Evolutionary conservation across 1,140 invertebrate species (phyloP), one percentile per base, ranked within the genome.

Genomic region (Drosophila varians): DNA sequence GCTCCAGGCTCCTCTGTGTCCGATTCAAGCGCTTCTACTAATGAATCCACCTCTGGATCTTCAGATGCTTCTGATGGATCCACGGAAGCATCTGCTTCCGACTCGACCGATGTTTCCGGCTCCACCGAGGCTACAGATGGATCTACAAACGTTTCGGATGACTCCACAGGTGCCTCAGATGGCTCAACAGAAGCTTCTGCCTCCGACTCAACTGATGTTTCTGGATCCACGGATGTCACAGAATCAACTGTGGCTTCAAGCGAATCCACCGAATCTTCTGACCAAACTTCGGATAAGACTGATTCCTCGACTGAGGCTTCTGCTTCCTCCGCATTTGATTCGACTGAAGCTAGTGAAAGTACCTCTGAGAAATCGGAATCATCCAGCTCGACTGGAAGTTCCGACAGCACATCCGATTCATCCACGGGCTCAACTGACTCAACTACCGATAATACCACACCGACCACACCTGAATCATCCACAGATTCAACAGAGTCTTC

Each of bases 391-490:
- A 82, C 72, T 1, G 57, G 62, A 4, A 53, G 46, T 36, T 53
- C 69, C 19, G 62, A 46, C 1, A 25, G 42, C 1, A 31, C 43
- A 21, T 65, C 74, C 0, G 42, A 53, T 19, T 60, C 78, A 31
- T 64, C 74, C 11, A 56, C 77, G 11, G 73, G 45, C n/a, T 60
- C 74, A 6, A 73, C 69, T 2, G 71, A 66, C 16, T 76, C 70
- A 31, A 57, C 72, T 8, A 74, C 74, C 0, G 70, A 76, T 43
- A 72, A 72, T 11, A 72, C 79, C 5, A 76, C 77, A 4, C 69
- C 75, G 34, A 65, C 47, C 14, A 68, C 68, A 1, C 9, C 53
- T 4, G 52, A 79, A 8, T 64, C 76, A 5, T 64, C 76, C n/a
- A 70, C 61, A 21, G 70, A 77, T 16, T 43, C 70, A 5, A 74